A percentile compares a stretch with the other conserved stretches of the same genome.
Evolutionary conservation across 2,797 vertebrate species (phyloP).

Genomic region (Aulostomus chinensis): DNA sequence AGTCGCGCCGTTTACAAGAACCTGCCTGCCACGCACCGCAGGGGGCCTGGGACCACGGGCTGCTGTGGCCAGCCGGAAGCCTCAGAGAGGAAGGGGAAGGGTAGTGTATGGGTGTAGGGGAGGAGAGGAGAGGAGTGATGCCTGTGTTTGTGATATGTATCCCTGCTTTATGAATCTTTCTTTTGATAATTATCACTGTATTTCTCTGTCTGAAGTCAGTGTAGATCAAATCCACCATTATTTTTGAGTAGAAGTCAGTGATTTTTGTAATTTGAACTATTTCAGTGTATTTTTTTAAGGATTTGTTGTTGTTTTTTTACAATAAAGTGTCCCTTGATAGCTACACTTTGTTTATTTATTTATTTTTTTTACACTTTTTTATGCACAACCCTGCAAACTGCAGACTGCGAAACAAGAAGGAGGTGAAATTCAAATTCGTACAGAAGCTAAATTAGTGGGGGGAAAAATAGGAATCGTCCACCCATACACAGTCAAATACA

Average conservation of each 20-base stretch:
- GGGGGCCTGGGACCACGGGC: slow-evolving; percentile 33
- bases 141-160: slow-evolving; percentile 21
- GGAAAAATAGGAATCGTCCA: too few relatives aligned
- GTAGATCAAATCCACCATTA: slow-evolving; percentile 39
- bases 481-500: too few relatives aligned
- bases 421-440: too few relatives aligned
- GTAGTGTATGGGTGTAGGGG: slow-evolving; percentile 76
- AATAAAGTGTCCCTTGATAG: slow-evolving; percentile 49
- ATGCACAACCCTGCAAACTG: neutral
- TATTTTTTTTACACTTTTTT: too few relatives aligned
- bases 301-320: slow-evolving; percentile 46
- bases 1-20: slow-evolving; percentile 90
- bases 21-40: slow-evolving; percentile 63
- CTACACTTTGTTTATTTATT: neutral
- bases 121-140: neutral
- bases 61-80: slow-evolving; percentile 70
- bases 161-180: neutral
- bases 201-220: slow-evolving; percentile 24
- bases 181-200: slow-evolving; percentile 1
- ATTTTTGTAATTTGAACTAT: slow-evolving; percentile 26
- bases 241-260: slow-evolving; percentile 17
- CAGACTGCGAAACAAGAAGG: neutral
- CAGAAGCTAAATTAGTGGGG: too few relatives aligned
- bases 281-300: slow-evolving; percentile 37
- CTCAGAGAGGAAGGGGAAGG: slow-evolving; percentile 70